Evolutionary conservation across 2,797 vertebrate genomes (phyloP).

Genomic region (Amblyraja radiata): DNA sequence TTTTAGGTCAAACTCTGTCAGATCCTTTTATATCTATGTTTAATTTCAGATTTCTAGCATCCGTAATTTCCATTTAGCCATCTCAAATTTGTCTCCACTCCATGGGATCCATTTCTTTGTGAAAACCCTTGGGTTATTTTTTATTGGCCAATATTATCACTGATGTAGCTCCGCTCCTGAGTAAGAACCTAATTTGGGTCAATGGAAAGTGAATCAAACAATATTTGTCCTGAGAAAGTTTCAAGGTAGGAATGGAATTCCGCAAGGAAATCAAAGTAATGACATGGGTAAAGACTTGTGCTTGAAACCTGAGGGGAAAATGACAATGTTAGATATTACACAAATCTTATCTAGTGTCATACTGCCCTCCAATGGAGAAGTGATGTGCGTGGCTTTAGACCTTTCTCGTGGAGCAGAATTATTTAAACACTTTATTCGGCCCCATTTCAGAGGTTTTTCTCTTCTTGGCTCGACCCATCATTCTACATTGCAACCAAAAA

Average conservation of each 20-base stretch:
- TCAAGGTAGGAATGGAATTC: not conserved
- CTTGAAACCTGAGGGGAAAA: not conserved
- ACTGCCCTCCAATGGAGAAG: conserved; percentile 19
- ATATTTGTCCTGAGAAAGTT: not conserved
- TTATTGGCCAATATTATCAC: not conserved
- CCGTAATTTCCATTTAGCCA: too few relatives aligned
- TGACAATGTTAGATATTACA: not conserved
- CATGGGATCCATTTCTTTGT: not conserved
- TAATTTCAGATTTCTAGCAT: too few relatives aligned
- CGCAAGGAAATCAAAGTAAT: not conserved
- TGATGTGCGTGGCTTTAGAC: not conserved
- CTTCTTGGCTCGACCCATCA: too few relatives aligned
- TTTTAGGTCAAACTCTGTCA: too few relatives aligned
- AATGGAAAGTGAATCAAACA: not conserved
- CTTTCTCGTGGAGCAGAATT: not conserved
- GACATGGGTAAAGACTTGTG: not conserved
- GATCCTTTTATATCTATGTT: too few relatives aligned
- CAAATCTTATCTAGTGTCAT: not conserved
- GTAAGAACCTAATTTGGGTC: not conserved
- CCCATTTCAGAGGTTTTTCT: too few relatives aligned
- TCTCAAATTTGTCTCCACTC: not conserved
- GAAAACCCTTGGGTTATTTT: not conserved
- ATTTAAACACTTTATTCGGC: too few relatives aligned
- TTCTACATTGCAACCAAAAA: too few relatives aligned
- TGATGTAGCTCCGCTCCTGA: not conserved